Evolutionary conservation across 1,140 invertebrate genomes (phyloP).

Genomic region (Penaeus chinensis): DNA sequence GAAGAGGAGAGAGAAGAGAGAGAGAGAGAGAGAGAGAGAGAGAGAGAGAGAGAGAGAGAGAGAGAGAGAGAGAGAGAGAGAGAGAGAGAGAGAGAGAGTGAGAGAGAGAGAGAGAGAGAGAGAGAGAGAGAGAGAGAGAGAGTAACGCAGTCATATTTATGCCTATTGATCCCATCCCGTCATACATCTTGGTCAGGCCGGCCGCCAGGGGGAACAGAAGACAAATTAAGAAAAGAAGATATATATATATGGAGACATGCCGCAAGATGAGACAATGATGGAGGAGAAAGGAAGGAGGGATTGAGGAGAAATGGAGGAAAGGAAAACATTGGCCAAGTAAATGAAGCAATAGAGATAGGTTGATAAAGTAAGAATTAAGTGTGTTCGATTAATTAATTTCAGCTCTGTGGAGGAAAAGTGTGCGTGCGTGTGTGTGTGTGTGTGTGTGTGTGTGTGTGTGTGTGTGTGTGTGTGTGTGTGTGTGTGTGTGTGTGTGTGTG

Average conservation of each 20-base stretch:
- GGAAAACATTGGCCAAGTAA: neutral
- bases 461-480: too few relatives aligned
- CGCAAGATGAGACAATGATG: neutral
- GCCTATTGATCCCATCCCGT: neutral
- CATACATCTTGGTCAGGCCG: too few relatives aligned
- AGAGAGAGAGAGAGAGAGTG: too few relatives aligned
- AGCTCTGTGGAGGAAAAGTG: too few relatives aligned
- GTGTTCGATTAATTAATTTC: neutral
- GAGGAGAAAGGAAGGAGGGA: neutral
- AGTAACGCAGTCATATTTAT: neutral
- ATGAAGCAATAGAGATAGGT: neutral
- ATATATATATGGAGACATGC: neutral
- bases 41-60: too few relatives aligned
- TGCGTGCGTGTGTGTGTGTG: too few relatives aligned
- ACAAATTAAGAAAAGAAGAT: neutral
- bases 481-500: too few relatives aligned
- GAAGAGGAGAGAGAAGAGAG: neutral
- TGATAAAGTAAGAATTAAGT: too few relatives aligned
- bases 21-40: neutral
- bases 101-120: neutral
- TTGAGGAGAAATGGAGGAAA: neutral
- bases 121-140: neutral
- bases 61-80: too few relatives aligned
- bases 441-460: too few relatives aligned
- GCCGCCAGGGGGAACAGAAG: neutral